Base-by-base conservation (phyloP, 2,113 vertebrate species). In the Protobothrops mucrosquamatus region DNA sequence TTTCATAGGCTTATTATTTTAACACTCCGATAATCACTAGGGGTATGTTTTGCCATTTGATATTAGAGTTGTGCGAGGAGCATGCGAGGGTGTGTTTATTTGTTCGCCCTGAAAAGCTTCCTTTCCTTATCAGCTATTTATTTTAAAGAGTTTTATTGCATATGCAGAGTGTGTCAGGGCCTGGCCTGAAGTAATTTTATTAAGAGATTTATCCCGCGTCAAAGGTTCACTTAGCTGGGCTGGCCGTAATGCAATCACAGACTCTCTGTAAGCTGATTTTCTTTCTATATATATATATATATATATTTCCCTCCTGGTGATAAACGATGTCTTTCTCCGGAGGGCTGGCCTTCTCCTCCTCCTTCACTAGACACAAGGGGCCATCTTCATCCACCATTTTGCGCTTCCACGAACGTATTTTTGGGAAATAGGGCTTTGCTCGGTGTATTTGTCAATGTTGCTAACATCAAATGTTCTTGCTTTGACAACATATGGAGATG, bases 11-110 rank as follows among this genome's bases (percentile, higher is more conserved):
- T 97, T 95, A 88, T 96, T 94, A 96, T 96, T 94, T 96, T 96
- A 96, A 95, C 90, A 97, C 94, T 97, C 96, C 94, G 95, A 97
- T 95, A 96, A 95, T 96, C 95, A 95, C 95, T 22, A 93, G 92
- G 94, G 94, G 95, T 95, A 96, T 97, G 96, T 97, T 96, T 96
- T 94, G 95, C 96, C 96, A 97, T 96, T 97, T 97, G 96, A 94
- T 95, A 93, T 96, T 97, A 96, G 95, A 94, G 93, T 48, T 94
- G 95, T 95, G 94, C 94, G 8, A 20, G 51, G 91, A 92, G 91
- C 95, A 91, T 0, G 1, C 91, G 93, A 48, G 46, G 95, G 90
- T 94, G 94, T 97, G 95, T 96, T 97, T 95, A 96, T 96, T 96
- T 94, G 95, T 96, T 95, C 94, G 87, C 57, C 69, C 0, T 46